Evolutionary conservation across 2,113 vertebrate species (phyloP).

Genomic region (Cyrtonyx montezumae): DNA sequence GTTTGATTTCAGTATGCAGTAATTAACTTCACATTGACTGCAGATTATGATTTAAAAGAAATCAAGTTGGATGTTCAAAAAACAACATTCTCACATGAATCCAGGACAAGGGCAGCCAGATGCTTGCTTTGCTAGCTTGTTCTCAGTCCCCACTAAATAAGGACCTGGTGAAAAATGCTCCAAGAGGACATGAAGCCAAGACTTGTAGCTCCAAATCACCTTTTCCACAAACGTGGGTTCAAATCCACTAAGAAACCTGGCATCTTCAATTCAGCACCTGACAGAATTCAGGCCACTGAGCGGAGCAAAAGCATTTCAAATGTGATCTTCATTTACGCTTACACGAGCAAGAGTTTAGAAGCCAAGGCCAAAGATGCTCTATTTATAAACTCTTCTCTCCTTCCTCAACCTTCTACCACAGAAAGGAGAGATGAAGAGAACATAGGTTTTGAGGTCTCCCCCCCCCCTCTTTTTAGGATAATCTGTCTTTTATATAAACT

Average conservation of each 20-base stretch:
- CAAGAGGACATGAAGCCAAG: neutral
- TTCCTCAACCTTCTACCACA: neutral
- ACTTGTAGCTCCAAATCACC: neutral
- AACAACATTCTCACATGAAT: neutral
- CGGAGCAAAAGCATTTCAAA: neutral
- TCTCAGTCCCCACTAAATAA: neutral
- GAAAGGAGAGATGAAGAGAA: neutral
- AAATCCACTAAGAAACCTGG: neutral
- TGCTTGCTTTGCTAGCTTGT: neutral
- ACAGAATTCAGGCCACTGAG: slow-evolving; percentile 19
- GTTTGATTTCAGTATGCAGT: slow-evolving; percentile 30
- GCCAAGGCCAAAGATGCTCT: slow-evolving; percentile 25
- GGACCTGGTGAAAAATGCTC: neutral
- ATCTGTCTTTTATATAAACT: slow-evolving; percentile 54
- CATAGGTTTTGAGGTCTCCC: neutral
- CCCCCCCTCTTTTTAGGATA: neutral
- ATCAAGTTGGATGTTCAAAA: neutral
- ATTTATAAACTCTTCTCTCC: slow-evolving; percentile 29
- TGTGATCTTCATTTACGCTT: slow-evolving; percentile 34
- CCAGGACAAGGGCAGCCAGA: neutral
- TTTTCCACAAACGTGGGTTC: neutral
- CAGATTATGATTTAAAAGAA: slow-evolving; percentile 9
- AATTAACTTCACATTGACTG: neutral
- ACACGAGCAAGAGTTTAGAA: neutral
- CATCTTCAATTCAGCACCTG: slow-evolving; percentile 4